A percentile compares a stretch with the other conserved stretches of the same genome.
Conservation (phyloP, 2,113 vertebrate genomes). For the Sander lucioperca region DNA sequence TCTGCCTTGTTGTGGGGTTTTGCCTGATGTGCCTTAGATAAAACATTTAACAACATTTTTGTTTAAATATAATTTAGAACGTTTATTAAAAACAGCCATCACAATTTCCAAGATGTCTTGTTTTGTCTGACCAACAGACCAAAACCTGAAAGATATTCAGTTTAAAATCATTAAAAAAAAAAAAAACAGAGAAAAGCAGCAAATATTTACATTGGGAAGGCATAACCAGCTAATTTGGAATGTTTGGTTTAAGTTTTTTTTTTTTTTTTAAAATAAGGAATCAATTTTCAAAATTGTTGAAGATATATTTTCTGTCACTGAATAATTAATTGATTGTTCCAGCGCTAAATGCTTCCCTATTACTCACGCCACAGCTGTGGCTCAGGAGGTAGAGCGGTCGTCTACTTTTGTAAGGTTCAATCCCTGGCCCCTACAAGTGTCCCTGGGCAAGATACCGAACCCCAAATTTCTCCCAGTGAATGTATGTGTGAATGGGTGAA, state of each 20-base stretch:
- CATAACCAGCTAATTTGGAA: background rate
- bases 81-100: background rate
- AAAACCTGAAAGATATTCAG: background rate
- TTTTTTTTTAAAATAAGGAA: background rate
- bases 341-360: background rate
- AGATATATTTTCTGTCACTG: no score
- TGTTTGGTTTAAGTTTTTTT: background rate
- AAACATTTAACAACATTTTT: background rate
- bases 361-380: no score
- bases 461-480: no score
- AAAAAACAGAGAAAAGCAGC: background rate
- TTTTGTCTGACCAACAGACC: background rate
- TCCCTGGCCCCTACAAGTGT: no score
- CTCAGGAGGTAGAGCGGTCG: no score
- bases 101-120: background rate
- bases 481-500: no score
- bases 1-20: background rate
- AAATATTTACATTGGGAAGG: background rate
- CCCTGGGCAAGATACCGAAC: no score
- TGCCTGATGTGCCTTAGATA: slow-evolving; percentile 2
- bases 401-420: no score
- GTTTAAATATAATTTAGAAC: background rate
- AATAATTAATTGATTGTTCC: background rate
- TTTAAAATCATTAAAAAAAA: background rate
- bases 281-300: background rate